Conservation (phyloP, 2,888 invertebrate genomes). For the Tiphia femorata region DNA sequence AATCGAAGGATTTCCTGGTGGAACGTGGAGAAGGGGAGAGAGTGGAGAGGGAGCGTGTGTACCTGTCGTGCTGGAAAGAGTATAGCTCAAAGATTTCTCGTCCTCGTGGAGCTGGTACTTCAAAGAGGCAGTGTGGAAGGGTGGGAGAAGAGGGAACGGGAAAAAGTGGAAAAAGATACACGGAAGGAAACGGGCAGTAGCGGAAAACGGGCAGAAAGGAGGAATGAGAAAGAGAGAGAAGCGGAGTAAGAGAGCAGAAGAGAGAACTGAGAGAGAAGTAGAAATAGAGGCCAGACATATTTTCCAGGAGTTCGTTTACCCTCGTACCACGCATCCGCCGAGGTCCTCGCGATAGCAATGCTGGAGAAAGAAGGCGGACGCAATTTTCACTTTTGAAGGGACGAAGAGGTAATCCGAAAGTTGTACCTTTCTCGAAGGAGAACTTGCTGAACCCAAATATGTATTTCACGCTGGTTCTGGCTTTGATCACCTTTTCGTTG, state of each 20-base stretch:
- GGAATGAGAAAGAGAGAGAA: not conserved
- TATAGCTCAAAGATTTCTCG: not conserved
- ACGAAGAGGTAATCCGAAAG: slow-evolving; percentile 14
- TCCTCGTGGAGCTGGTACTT: not conserved
- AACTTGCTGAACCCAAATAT: no score
- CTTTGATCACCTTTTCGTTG: slow-evolving; percentile 43
- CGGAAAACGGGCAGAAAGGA: no score
- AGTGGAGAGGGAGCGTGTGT: not conserved
- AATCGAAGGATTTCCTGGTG: not conserved
- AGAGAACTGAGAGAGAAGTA: not conserved
- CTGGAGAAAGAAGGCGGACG: slow-evolving; percentile 30
- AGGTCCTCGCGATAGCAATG: no score
- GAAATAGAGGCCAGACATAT: not conserved
- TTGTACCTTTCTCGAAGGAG: no score
- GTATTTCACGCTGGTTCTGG: slow-evolving; percentile 38
- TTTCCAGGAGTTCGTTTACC: slow-evolving; percentile 32
- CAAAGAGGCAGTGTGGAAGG: not conserved
- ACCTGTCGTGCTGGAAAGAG: no score
- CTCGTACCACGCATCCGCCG: no score
- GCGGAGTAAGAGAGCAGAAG: not conserved
- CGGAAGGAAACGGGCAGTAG: no score
- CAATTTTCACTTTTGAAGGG: slow-evolving; percentile 52
- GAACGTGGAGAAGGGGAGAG: not conserved
- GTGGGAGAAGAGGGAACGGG: not conserved
- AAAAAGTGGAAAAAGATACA: no score